These are phyloP conservation scores for Meteorus colon DNA, from an alignment of 2,888 invertebrate species.

Conservation along the genomic window DNA sequence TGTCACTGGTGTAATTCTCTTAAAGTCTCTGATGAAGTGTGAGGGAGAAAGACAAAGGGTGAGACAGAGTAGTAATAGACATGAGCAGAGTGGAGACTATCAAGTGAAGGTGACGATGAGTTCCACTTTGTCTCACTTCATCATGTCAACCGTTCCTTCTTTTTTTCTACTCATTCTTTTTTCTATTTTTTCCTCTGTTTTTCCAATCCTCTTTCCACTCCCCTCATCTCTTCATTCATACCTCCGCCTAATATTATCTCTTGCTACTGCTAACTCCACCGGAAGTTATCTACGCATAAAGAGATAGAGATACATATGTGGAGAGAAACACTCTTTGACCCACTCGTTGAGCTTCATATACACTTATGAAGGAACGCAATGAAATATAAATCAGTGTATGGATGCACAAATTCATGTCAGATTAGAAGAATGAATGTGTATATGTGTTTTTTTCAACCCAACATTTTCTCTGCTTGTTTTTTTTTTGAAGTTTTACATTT, in stretches of 20 bases:
- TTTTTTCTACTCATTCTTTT: neutral
- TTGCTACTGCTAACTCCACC: conserved; percentile 19
- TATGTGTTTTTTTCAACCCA: no score
- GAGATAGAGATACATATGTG: neutral
- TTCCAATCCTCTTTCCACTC: neutral
- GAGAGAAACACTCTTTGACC: neutral
- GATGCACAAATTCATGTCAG: neutral
- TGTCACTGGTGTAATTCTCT: neutral
- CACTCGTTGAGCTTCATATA: neutral
- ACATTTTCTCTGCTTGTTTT: neutral
- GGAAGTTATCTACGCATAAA: conserved; percentile 28
- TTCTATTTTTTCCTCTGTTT: neutral
- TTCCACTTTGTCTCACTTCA: neutral
- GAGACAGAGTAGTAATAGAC: neutral
- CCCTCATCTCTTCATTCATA: neutral
- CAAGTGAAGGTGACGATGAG: neutral
- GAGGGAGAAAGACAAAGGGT: neutral
- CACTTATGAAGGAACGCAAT: neutral
- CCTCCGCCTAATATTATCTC: conserved; percentile 31
- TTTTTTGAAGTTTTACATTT: neutral
- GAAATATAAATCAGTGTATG: neutral
- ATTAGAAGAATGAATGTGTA: neutral
- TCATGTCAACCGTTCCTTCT: neutral
- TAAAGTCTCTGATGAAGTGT: neutral
- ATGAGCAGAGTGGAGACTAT: neutral